Percentiles rank a stretch among this genome's conserved stretches.
Evolutionary conservation across 2,797 vertebrate genomes (phyloP).

Genomic region (Gymnothorax reevesii): DNA sequence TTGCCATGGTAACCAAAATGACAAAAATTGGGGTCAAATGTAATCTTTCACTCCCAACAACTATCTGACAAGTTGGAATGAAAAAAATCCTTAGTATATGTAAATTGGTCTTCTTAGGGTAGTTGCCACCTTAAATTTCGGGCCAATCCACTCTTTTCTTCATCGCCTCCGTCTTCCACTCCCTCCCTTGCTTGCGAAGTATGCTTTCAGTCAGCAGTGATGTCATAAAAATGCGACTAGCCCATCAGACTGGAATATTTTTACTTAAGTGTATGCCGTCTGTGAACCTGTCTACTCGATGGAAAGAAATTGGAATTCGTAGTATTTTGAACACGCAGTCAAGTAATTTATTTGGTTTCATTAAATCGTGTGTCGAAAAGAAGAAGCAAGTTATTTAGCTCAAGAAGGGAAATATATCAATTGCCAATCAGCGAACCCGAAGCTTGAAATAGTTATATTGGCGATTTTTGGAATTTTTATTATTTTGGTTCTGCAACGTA

Average conservation of each 20-base stretch:
- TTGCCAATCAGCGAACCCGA: background rate
- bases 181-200: background rate
- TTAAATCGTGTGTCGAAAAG: background rate
- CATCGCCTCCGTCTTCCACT: too few relatives aligned
- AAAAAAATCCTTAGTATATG: too few relatives aligned
- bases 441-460: background rate
- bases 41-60: too few relatives aligned
- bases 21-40: too few relatives aligned
- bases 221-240: constrained; percentile 44
- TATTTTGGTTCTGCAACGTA: background rate
- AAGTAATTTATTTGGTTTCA: background rate
- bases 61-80: too few relatives aligned
- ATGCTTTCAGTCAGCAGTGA: constrained; percentile 14
- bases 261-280: constrained; percentile 52
- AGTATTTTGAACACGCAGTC: background rate
- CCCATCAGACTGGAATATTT: constrained; percentile 18
- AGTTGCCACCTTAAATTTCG: too few relatives aligned
- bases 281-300: constrained; percentile 40
- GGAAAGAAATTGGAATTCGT: constrained; percentile 45
- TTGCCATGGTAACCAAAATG: too few relatives aligned
- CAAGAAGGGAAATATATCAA: background rate
- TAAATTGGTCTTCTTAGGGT: too few relatives aligned
- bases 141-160: too few relatives aligned
- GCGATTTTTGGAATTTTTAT: background rate
- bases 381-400: background rate